These are phyloP conservation scores for Amblyopsis rosae DNA, from an alignment of 2,113 vertebrate species.

Conservation along the genomic window DNA sequence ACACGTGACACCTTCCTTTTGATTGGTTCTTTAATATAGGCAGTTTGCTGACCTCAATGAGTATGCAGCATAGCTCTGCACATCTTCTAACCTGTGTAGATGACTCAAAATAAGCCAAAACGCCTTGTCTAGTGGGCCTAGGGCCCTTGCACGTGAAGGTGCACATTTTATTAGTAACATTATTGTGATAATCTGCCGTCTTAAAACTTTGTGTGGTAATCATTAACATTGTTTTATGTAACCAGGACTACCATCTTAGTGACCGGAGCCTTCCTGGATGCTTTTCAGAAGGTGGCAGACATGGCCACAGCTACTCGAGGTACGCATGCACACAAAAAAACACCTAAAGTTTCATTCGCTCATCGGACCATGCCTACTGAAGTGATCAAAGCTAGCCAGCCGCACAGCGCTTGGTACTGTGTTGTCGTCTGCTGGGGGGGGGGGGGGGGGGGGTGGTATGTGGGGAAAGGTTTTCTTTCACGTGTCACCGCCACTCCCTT, in stretches of 20 bases:
- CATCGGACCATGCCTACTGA: background rate
- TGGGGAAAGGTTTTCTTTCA: background rate
- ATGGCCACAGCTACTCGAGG: constrained; percentile 83
- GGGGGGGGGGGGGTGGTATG: constrained; percentile 9
- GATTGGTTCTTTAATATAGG: no score
- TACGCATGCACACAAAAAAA: constrained; percentile 35
- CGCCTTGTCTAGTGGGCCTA: no score
- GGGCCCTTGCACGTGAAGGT: no score
- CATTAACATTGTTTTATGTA: constrained; percentile 22
- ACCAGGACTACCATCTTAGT: constrained; percentile 80
- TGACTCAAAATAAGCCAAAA: no score
- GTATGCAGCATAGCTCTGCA: no score
- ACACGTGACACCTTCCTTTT: no score
- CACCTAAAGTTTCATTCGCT: background rate
- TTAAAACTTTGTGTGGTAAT: no score
- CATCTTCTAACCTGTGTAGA: no score
- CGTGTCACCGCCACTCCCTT: constrained; percentile 41
- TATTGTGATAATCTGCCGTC: background rate
- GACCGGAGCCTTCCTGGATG: constrained; percentile 81
- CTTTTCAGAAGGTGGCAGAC: constrained; percentile 86
- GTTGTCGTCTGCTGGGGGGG: background rate
- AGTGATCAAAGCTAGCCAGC: no score
- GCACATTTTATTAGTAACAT: no score
- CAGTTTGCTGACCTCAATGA: no score
- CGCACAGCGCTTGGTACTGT: no score